Evolutionary conservation across 2,888 invertebrate genomes (phyloP), one percentile per base, ranked within the genome.

Genomic region (Argyra leucocephala): DNA sequence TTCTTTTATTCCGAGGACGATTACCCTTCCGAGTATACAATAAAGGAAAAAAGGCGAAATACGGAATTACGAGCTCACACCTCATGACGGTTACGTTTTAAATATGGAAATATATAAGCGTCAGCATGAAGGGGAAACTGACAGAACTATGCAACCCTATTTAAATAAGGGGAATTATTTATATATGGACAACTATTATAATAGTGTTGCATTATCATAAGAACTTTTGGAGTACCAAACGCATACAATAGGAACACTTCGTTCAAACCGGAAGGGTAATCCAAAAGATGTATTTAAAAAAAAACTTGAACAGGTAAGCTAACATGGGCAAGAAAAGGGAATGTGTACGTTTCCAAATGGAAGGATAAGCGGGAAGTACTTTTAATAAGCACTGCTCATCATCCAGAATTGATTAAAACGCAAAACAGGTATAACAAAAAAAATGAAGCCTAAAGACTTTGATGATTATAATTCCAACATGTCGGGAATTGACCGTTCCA

Each of bases 141-240:
- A 15, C 15, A 37, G 15, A 15, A 15, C 15, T n/a, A 71, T 72
- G 70, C 31, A 70, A 63, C 70, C 72, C 23, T 73, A 72, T 66
- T 65, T 74, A 21, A 66, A 71, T 64, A 71, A 72, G 64, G 73
- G 73, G 24, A 72, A 73, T 67, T 67, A 73, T 64, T 62, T 75
- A 22, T 73, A 67, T 65, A 74, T 73, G 72, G 72, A 74, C 63
- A 72, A 71, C 66, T 71, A 68, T 68, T 71, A 72, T 67, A 72
- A 71, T 61, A 69, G 68, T 67, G 58, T 70, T 22, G 21, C 66
- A n/a, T 60, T 71, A 22, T 66, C 69, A 9, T 67, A 70, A 57
- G 69, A 69, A 66, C 66, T 70, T 64, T 64, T 72, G 31, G 57
- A 61, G n/a, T 64, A 66, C 58, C 68, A 68, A 64, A 72, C 71